Evolutionary conservation across 2,797 vertebrate species (phyloP).

Genomic region (Myiothlypis chrysogaster): DNA sequence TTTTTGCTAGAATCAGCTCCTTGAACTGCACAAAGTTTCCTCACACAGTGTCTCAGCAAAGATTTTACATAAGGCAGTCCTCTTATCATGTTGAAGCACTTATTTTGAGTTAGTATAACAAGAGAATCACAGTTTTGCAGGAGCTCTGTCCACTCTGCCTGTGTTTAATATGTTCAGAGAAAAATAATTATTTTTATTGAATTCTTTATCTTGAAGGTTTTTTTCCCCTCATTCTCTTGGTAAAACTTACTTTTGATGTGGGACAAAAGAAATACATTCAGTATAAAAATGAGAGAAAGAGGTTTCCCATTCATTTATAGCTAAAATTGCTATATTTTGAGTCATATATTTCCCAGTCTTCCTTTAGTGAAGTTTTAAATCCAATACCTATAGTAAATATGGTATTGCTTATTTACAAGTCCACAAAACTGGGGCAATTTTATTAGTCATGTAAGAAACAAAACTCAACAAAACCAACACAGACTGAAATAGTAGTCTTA

Average conservation of each 20-base stretch:
- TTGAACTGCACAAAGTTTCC: not conserved
- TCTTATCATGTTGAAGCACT: not conserved
- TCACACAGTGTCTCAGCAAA: not conserved
- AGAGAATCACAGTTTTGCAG: not conserved
- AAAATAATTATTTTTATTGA: not conserved
- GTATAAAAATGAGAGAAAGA: not conserved
- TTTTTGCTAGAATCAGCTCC: not conserved
- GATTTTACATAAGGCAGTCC: not conserved
- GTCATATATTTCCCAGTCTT: not conserved
- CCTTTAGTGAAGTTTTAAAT: not conserved
- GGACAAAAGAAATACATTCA: not conserved
- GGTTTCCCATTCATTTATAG: not conserved
- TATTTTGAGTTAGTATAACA: not conserved
- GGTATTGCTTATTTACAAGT: not conserved
- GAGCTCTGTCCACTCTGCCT: not conserved
- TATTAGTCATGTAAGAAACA: not conserved
- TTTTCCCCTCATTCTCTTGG: not conserved
- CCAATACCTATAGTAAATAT: not conserved
- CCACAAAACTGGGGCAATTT: not conserved
- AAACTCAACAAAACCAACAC: not conserved
- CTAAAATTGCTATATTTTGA: not conserved
- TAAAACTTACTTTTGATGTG: not conserved
- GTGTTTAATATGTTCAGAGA: not conserved
- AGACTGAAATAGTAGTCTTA: not conserved
- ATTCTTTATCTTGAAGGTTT: not conserved